Evolutionary conservation across 1,140 invertebrate genomes (phyloP).

Genomic region (Euwallacea fornicatus): DNA sequence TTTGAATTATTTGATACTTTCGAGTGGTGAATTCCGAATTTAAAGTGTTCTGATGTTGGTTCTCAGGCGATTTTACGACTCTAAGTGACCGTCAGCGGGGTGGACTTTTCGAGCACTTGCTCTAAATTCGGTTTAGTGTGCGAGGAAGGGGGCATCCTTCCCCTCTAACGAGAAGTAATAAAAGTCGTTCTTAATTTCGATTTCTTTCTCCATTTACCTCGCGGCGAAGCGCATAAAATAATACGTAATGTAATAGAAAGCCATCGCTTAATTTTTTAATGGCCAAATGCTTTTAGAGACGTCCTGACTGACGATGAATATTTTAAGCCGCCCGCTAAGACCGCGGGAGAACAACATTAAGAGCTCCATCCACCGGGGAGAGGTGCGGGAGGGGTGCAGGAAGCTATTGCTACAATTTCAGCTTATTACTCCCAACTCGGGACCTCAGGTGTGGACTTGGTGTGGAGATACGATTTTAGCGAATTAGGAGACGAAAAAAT

Average conservation of each 20-base stretch:
- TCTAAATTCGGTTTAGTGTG: no score
- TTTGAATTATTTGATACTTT: no score
- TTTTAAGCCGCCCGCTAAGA: conserved; percentile 47
- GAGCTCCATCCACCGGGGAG: conserved; percentile 16
- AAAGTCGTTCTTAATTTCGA: conserved; percentile 40
- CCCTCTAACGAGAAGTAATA: conserved; percentile 18
- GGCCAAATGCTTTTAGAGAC: conserved; percentile 55
- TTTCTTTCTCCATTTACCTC: conserved; percentile 49
- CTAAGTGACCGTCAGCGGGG: no score
- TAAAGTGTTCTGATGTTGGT: no score
- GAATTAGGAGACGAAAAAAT: conserved; percentile 27
- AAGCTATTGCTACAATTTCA: conserved; percentile 27
- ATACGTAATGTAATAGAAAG: conserved; percentile 51
- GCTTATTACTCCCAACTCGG: conserved; percentile 17
- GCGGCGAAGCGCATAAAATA: conserved; percentile 51
- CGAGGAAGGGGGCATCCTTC: background rate
- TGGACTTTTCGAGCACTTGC: no score
- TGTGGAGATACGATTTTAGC: conserved; percentile 26
- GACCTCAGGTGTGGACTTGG: conserved; percentile 26
- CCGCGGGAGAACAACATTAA: conserved; percentile 33
- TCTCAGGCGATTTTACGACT: no score
- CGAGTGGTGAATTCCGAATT: no score
- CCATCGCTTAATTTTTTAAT: conserved; percentile 54
- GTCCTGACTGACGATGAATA: conserved; percentile 52
- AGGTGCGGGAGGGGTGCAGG: conserved; percentile 2